Evolutionary conservation across 2,113 vertebrate genomes (phyloP).

Genomic region (Morone saxatilis): DNA sequence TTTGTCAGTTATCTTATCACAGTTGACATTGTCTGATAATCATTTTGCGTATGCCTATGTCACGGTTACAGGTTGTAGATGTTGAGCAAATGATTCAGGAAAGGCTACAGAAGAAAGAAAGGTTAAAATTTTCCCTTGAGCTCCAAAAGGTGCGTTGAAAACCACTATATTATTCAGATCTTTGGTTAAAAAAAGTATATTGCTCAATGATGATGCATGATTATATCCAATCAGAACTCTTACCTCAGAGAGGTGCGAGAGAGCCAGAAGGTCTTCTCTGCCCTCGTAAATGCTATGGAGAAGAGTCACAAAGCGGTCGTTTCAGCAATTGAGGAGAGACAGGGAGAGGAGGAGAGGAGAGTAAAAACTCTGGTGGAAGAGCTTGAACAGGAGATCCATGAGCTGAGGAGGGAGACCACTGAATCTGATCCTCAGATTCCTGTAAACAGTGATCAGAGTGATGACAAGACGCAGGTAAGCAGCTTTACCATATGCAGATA

Average conservation of each 20-base stretch:
- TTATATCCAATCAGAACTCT: constrained; percentile 73
- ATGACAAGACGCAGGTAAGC: constrained; percentile 67
- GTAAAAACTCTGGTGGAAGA: constrained; percentile 75
- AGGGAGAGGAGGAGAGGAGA: constrained; percentile 76
- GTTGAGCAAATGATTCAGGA: constrained; percentile 81
- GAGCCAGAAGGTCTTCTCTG: constrained; percentile 82
- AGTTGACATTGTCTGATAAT: background rate
- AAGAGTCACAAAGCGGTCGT: constrained; percentile 80
- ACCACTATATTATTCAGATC: background rate
- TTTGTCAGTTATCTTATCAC: background rate
- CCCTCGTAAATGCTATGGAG: constrained; percentile 79
- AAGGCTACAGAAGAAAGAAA: constrained; percentile 80
- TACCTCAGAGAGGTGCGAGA: constrained; percentile 83
- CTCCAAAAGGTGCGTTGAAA: constrained; percentile 76
- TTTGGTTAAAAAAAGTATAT: background rate
- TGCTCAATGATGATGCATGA: background rate
- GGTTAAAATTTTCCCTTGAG: constrained; percentile 77
- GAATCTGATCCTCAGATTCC: constrained; percentile 40
- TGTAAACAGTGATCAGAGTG: constrained; percentile 45
- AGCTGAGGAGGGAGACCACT: constrained; percentile 68
- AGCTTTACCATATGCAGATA: background rate
- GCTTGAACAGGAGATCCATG: constrained; percentile 78
- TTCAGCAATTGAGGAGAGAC: constrained; percentile 75
- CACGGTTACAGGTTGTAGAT: constrained; percentile 63
- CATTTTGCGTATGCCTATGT: constrained; percentile 3